These are phyloP conservation scores for Xestia rhomboidea DNA, from an alignment of 2,888 invertebrate species.

Conservation along the genomic window DNA sequence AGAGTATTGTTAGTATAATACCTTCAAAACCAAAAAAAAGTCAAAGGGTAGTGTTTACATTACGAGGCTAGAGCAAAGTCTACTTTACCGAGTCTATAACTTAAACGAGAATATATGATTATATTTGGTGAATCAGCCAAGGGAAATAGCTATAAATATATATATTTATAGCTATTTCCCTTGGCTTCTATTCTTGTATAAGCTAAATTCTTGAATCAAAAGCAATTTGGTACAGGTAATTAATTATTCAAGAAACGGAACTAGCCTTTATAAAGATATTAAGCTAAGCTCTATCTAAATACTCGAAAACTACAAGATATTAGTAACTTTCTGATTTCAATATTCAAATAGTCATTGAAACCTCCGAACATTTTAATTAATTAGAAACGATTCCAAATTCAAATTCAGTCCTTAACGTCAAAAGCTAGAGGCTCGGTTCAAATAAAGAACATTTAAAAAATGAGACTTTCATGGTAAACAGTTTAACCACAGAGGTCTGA, in stretches of 20 bases:
- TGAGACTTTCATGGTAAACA: slow-evolving; percentile 25
- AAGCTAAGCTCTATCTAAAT: background rate
- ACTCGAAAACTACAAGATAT: background rate
- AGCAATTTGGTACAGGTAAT: background rate
- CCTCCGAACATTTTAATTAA: slow-evolving; percentile 18
- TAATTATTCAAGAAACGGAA: background rate
- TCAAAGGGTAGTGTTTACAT: too few species aligned
- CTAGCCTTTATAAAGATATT: background rate
- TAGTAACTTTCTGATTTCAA: slow-evolving; percentile 1
- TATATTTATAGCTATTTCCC: background rate
- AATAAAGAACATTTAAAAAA: slow-evolving; percentile 9
- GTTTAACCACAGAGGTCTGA: slow-evolving; percentile 24
- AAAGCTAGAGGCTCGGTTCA: background rate
- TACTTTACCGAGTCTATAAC: background rate
- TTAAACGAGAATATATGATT: background rate
- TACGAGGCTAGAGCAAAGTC: background rate
- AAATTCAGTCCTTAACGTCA: slow-evolving; percentile 15
- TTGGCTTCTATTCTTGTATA: background rate
- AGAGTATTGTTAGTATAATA: background rate
- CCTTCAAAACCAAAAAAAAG: too few species aligned
- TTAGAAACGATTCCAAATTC: slow-evolving; percentile 23
- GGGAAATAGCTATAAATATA: too few species aligned
- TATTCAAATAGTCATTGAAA: slow-evolving; percentile 13
- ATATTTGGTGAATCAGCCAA: background rate
- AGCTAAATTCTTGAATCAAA: background rate